phyloP scores from a whole-genome alignment of 2,888 invertebrate species.

The Pyrrhosoma nymphula region DNA sequence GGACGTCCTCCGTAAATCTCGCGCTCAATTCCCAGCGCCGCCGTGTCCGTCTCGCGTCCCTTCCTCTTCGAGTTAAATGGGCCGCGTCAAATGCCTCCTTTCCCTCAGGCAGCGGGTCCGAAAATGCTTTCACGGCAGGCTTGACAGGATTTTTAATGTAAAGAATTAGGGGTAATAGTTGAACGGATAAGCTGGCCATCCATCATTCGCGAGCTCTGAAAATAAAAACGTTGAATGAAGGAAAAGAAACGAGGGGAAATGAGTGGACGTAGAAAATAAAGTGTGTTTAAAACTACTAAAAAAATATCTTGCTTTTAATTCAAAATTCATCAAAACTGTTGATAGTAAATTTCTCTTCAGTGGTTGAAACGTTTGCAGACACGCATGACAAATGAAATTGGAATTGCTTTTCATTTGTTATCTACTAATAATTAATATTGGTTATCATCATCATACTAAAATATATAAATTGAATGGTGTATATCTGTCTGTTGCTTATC shows the following conservation, averaged over 20 bases:
- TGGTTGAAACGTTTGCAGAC: too few species aligned
- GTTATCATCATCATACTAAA: too few species aligned
- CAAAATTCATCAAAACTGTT: too few species aligned
- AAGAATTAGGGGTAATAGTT: slow-evolving; percentile 64
- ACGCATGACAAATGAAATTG: too few species aligned
- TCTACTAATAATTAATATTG: too few species aligned
- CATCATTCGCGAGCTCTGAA: slow-evolving; percentile 17
- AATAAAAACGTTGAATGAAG: slow-evolving; percentile 1
- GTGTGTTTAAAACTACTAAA: not conserved
- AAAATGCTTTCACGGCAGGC: slow-evolving; percentile 3
- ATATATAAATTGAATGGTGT: too few species aligned
- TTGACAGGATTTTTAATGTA: slow-evolving; percentile 60
- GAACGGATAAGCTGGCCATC: slow-evolving; percentile 55
- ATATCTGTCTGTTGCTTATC: too few species aligned
- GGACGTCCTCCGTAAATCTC: not conserved
- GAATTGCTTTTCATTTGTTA: too few species aligned
- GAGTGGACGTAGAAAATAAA: not conserved
- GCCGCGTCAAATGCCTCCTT: slow-evolving; percentile 52
- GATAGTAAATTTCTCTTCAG: too few species aligned
- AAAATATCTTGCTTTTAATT: not conserved
- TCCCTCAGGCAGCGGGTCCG: not conserved
- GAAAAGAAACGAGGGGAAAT: not conserved
- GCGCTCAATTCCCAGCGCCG: not conserved
- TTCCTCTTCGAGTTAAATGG: slow-evolving; percentile 39
- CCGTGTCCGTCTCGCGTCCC: slow-evolving; percentile 43